Conservation (phyloP, 2,888 invertebrate genomes). For the Thymelicus lineola region DNA sequence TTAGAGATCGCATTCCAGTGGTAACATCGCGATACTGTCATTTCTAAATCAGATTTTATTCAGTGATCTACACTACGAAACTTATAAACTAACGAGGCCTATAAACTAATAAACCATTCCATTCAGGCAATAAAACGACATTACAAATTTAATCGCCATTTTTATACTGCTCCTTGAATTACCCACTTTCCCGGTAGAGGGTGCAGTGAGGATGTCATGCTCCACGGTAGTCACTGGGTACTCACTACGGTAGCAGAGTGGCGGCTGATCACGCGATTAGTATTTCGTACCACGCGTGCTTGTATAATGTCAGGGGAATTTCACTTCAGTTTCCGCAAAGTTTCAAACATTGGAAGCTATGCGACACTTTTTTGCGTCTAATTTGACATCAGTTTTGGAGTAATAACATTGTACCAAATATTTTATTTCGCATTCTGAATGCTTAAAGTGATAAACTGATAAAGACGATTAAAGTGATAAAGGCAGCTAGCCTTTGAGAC, state of each 20-base stretch:
- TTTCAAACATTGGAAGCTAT: background rate
- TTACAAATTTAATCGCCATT: background rate
- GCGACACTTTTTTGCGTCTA: background rate
- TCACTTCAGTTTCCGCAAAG: background rate
- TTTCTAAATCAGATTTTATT: too few relatives aligned
- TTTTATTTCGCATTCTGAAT: too few relatives aligned
- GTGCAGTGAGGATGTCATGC: conserved; percentile 5
- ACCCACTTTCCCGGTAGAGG: conserved; percentile 14
- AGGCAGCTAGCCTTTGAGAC: too few relatives aligned
- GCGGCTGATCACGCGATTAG: conserved; percentile 19
- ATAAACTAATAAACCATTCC: background rate
- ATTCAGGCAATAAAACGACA: background rate
- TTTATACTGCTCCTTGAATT: conserved; percentile 11
- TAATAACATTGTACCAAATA: too few relatives aligned
- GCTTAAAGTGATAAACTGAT: too few relatives aligned
- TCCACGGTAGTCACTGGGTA: background rate
- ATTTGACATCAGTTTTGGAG: too few relatives aligned
- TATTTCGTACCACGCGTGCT: conserved; percentile 27
- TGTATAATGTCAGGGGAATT: conserved; percentile 22
- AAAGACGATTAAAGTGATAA: too few relatives aligned
- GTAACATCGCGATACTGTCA: too few relatives aligned
- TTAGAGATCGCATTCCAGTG: too few relatives aligned
- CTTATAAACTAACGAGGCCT: background rate
- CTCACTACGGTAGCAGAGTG: background rate
- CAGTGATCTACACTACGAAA: too few relatives aligned